Conservation (phyloP, 23 tunicate species). For the Phallusia fumigata region DNA sequence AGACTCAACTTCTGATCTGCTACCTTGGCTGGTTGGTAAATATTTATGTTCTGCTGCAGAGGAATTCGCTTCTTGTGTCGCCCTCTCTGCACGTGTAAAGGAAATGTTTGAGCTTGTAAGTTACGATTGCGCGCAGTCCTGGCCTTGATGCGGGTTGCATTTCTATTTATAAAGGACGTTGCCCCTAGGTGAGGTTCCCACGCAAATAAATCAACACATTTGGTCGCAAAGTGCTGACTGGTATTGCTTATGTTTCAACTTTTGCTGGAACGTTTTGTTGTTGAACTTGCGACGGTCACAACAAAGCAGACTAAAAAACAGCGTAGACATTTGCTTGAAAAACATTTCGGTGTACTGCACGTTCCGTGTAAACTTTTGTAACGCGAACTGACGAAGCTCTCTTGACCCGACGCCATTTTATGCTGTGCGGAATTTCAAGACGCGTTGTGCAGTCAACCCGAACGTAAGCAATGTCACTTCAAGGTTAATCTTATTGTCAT, state of each 20-base stretch:
- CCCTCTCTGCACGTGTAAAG: neutral
- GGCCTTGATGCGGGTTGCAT: neutral
- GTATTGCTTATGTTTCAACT: too few relatives aligned
- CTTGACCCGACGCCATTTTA: conserved; percentile 4
- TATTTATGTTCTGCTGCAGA: neutral
- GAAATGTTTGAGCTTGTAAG: conserved; percentile 1
- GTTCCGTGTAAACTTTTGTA: neutral
- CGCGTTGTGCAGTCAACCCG: neutral
- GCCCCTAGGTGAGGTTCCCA: neutral
- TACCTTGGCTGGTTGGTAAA: neutral
- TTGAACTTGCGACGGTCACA: too few relatives aligned
- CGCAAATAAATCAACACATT: too few relatives aligned
- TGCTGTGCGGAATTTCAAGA: neutral
- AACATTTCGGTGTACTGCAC: neutral
- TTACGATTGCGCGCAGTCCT: neutral
- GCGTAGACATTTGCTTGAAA: neutral
- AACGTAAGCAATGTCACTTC: neutral
- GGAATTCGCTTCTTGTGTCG: neutral
- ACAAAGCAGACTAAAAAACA: too few relatives aligned
- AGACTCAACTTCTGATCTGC: too few relatives aligned
- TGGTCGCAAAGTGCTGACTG: too few relatives aligned
- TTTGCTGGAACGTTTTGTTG: too few relatives aligned
- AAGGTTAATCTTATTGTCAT: neutral
- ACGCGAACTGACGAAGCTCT: neutral
- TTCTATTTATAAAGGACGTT: neutral